These are phyloP conservation scores for Drosophila melanosoma DNA, from an alignment of 2,888 invertebrate genomes.

Conservation along the genomic window DNA sequence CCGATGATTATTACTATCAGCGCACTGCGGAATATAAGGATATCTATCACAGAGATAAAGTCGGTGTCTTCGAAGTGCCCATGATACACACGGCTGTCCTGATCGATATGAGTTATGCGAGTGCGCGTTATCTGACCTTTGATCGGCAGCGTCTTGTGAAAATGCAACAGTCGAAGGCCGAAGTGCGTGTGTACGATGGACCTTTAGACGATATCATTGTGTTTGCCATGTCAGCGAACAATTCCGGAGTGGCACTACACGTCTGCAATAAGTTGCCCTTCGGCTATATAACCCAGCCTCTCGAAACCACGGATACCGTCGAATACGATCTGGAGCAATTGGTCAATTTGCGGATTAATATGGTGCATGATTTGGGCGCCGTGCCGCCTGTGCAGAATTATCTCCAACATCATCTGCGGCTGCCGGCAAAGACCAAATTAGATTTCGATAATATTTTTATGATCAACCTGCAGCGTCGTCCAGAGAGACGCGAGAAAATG, in stretches of 20 bases:
- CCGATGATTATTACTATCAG: slow-evolving; percentile 92
- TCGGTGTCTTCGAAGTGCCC: slow-evolving; percentile 93
- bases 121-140: slow-evolving; percentile 90
- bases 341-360: slow-evolving; percentile 90
- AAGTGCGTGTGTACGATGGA: slow-evolving; percentile 88
- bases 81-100: slow-evolving; percentile 96
- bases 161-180: slow-evolving; percentile 73
- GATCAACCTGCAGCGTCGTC: slow-evolving; percentile 95
- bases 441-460: slow-evolving; percentile 93
- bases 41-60: slow-evolving; percentile 89
- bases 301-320: slow-evolving; percentile 89
- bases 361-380: slow-evolving; percentile 87
- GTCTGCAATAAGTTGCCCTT: slow-evolving; percentile 93
- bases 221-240: slow-evolving; percentile 93
- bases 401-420: slow-evolving; percentile 83
- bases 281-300: slow-evolving; percentile 93
- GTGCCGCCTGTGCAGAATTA: slow-evolving; percentile 84
- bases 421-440: slow-evolving; percentile 86
- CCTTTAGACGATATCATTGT: slow-evolving; percentile 96
- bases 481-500: slow-evolving; percentile 93
- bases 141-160: slow-evolving; percentile 81
- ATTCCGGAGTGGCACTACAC: slow-evolving; percentile 88
- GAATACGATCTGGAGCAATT: slow-evolving; percentile 90
- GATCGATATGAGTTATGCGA: slow-evolving; percentile 88
- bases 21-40: slow-evolving; percentile 94